Base-by-base conservation (phyloP, 1,140 invertebrate species). In the Pseudomyrmex sp. region DNA sequence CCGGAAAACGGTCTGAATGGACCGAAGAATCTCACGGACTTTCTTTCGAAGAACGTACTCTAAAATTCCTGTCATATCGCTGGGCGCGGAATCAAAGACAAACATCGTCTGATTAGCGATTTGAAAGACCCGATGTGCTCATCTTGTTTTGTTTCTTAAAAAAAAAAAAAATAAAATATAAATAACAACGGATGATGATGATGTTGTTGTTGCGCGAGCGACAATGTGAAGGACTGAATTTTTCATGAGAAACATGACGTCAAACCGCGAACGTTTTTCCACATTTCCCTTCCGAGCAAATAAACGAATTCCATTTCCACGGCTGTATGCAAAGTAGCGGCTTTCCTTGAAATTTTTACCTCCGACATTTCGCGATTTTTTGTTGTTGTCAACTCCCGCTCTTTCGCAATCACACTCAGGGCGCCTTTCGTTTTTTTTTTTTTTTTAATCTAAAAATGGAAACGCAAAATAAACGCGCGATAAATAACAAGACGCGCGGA, bases 1-100 rank as follows among this genome's bases (percentile, higher is more conserved):
- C 13, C 15, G 48, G 20, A n/a, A 50, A 10, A 59, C n/a, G 20
- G 68, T 66, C 52, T 20, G 48, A 76, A 70, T 44, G 54, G 68
- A 26, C n/a, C 54, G 5, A 54, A 23, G 44, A 76, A 3, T 48
- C 70, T 48, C 20, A 15, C 8, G 61, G 63, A 50, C 20, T 66
- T 50, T 9, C 35, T 35, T 3, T 35, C 44, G 26, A 15, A 23
- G 20, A 13, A 12, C n/a, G 62, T 35, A 35, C 12, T 44, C n/a
- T 13, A 20, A 23, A 52, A 63, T 44, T 44, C 48, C 44, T 44
- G 15, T 2, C 58, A 5, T 35, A 35, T 35, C 35, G 35, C 35
- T 7, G 35, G 5, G 35, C 35, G 7, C 35, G 35, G 26, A 26
- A 26, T 26, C 35, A 5, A 5, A 35, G 35, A 35, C 35, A 35